Percentiles rank a stretch among this genome's conserved stretches.
Evolutionary conservation across 2,888 invertebrate species (phyloP).

Genomic region (Scaptodrosophila latifasciaeformis): DNA sequence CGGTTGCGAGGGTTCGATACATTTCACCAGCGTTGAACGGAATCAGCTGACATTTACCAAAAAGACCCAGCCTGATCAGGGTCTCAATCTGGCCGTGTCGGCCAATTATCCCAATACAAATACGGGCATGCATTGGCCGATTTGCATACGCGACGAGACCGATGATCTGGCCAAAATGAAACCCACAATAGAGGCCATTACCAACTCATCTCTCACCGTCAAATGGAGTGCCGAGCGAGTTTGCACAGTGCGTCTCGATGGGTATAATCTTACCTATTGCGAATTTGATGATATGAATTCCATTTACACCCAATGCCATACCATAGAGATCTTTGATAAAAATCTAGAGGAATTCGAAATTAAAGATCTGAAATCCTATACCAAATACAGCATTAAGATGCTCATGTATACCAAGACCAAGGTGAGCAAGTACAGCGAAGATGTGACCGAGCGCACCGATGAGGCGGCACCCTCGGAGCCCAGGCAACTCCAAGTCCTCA

Average conservation of each 20-base stretch:
- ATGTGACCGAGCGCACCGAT: constrained; percentile 80
- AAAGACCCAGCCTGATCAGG: constrained; percentile 75
- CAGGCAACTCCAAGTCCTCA: constrained; percentile 38
- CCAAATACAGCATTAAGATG: constrained; percentile 83
- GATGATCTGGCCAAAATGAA: constrained; percentile 70
- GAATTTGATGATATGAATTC: constrained; percentile 40
- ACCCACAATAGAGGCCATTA: constrained; percentile 51
- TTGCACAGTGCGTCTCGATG: constrained; percentile 82
- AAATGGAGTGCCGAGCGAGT: constrained; percentile 87
- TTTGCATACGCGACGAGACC: constrained; percentile 76
- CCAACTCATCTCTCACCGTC: constrained; percentile 77
- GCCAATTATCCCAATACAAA: constrained; percentile 82
- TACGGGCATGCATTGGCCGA: constrained; percentile 91
- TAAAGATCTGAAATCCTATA: constrained; percentile 82
- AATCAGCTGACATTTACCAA: constrained; percentile 67
- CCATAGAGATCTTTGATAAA: constrained; percentile 28
- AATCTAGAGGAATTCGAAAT: constrained; percentile 76
- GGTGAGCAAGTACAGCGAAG: constrained; percentile 78
- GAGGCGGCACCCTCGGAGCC: constrained; percentile 81
- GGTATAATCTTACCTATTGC: constrained; percentile 86
- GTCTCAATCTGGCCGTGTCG: constrained; percentile 85
- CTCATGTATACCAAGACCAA: constrained; percentile 79
- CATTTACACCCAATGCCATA: constrained; percentile 54
- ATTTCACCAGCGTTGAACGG: constrained; percentile 77
- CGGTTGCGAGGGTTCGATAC: constrained; percentile 80